Conservation (phyloP, 2,797 vertebrate species). For the Sus cebifrons region DNA sequence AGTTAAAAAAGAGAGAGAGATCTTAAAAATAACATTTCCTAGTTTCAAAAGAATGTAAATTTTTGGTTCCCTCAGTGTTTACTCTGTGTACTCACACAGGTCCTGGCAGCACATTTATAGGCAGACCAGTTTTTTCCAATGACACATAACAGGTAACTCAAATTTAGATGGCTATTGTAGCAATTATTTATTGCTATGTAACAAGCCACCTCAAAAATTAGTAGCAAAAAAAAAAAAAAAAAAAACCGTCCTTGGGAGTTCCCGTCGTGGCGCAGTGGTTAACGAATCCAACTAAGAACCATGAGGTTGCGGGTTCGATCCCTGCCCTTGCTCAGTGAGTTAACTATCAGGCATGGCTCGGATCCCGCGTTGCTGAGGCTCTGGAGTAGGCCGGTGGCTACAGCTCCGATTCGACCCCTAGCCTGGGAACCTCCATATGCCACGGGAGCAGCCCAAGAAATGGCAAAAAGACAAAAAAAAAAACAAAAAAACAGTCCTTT, state of each 20-base stretch:
- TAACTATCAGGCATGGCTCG: too few species aligned
- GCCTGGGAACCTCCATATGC: too few species aligned
- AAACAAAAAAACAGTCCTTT: neutral
- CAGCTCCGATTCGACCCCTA: too few species aligned
- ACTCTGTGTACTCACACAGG: constrained; percentile 4
- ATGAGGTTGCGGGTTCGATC: too few species aligned
- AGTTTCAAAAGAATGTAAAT: constrained; percentile 18
- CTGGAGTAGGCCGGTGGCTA: too few species aligned
- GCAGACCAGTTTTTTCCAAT: constrained; percentile 10
- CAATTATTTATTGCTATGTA: constrained; percentile 36
- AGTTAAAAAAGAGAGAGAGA: neutral
- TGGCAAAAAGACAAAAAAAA: neutral
- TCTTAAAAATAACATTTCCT: constrained; percentile 44
- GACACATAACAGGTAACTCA: constrained; percentile 3
- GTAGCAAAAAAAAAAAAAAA: neutral
- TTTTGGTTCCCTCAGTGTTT: neutral
- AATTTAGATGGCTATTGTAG: neutral
- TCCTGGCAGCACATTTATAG: constrained; percentile 12
- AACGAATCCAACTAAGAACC: too few species aligned
- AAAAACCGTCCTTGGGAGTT: neutral
- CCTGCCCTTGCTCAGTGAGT: too few species aligned
- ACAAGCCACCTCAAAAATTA: constrained; percentile 60
- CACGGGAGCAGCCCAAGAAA: too few species aligned
- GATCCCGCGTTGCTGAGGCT: too few species aligned
- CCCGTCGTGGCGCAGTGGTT: too few species aligned